These are phyloP conservation scores for Cetonia aurata DNA, from an alignment of 2,888 invertebrate genomes.

Conservation along the genomic window DNA sequence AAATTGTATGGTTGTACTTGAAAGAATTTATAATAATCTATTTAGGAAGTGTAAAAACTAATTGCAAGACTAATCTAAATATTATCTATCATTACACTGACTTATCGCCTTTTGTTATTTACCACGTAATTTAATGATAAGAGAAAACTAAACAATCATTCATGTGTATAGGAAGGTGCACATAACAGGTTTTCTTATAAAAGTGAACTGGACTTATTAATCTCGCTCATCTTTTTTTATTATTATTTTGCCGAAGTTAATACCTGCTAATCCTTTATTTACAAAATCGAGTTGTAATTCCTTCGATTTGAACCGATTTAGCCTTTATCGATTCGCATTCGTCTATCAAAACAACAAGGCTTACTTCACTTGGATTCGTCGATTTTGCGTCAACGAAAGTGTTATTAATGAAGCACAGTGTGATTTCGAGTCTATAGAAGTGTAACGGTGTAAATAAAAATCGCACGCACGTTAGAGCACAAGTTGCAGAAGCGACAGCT, in stretches of 20 bases:
- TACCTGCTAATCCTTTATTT: constrained; percentile 22
- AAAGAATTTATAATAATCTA: constrained; percentile 6
- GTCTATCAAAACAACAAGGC: background rate
- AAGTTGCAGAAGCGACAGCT: constrained; percentile 28
- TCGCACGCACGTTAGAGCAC: constrained; percentile 15
- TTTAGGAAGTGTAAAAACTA: constrained; percentile 14
- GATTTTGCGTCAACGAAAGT: constrained; percentile 9
- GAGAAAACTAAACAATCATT: background rate
- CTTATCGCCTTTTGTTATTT: constrained; percentile 10
- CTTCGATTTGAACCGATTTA: constrained; percentile 3
- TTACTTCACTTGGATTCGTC: constrained; percentile 8
- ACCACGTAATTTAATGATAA: constrained; percentile 10
- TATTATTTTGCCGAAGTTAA: constrained; percentile 1
- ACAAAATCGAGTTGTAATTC: constrained; percentile 2
- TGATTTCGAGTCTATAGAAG: constrained; percentile 18
- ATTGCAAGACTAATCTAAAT: constrained; percentile 7
- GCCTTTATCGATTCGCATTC: constrained; percentile 11
- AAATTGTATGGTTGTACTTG: too few relatives aligned
- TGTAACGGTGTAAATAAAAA: constrained; percentile 9
- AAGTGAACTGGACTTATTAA: background rate
- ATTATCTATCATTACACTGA: background rate
- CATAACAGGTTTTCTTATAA: constrained; percentile 8
- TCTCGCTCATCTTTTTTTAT: background rate
- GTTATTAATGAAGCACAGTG: constrained; percentile 12
- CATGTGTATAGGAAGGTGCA: background rate